Percentiles rank a stretch among this genome's conserved stretches.
These are phyloP conservation scores for Athene noctua DNA, from an alignment of 2,113 vertebrate species.

Conservation along the genomic window DNA sequence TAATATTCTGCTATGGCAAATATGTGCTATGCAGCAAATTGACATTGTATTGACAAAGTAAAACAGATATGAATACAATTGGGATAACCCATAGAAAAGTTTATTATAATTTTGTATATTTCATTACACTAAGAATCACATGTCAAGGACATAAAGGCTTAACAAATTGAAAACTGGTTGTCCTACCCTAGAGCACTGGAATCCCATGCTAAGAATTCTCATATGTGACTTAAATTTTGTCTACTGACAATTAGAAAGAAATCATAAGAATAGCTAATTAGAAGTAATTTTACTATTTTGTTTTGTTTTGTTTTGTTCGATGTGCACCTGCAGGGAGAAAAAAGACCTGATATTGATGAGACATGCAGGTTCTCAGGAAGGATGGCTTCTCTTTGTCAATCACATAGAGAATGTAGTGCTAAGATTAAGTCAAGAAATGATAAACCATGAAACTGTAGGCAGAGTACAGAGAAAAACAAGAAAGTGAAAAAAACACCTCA, in stretches of 20 bases:
- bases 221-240: background rate
- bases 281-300: background rate
- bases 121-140: background rate
- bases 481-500: background rate
- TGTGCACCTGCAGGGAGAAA: fast-evolving
- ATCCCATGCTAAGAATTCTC: background rate
- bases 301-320: background rate
- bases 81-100: background rate
- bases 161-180: background rate
- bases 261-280: background rate
- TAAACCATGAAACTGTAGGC: background rate
- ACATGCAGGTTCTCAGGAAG: background rate
- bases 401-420: background rate
- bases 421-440: background rate
- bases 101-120: background rate
- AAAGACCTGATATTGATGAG: background rate
- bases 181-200: background rate
- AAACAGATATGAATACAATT: background rate
- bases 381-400: background rate
- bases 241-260: background rate
- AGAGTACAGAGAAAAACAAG: background rate
- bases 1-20: background rate
- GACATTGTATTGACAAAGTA: background rate
- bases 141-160: background rate
- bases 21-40: background rate